Evolutionary conservation across 2,113 vertebrate species (phyloP), one percentile per base, ranked within the genome.

Genomic region (Pachypanchax playfairii): DNA sequence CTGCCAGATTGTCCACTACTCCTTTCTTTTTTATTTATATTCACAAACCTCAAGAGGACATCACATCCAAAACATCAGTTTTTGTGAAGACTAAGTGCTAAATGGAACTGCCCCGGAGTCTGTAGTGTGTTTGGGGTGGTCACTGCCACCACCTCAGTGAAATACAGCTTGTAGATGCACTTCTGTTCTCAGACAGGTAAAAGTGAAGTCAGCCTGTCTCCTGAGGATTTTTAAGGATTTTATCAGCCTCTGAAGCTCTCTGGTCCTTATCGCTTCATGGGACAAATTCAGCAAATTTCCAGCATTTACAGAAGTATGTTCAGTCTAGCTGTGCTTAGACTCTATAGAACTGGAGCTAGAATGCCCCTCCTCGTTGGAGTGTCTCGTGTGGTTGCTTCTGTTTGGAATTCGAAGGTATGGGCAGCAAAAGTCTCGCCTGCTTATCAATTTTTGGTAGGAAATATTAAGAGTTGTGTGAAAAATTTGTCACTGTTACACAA

Each of bases 401-500:
- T 38, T 21, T 60, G 3, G 13, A 17, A 49, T 17, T 53, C 14
- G 12, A 21, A 63, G 57, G 44, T 28, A 18, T 54, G 57, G 62
- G 74, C 53, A 75, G 79, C 57, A 42, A 54, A 31, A 47, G 39
- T 74, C 20, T 42, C 9, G 51, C 25, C 66, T 61, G 60, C 25
- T 9, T 14, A 24, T 65, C 5, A 66, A 25, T 61, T 51, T 47
- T 20, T 47, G 41, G 35, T 15, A 39, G 46, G 26, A 59, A 21
- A 55, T 6, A 35, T 60, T 51, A 28, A 43, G 65, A 72, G 25
- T 6, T 52, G 57, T 71, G 6, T 50, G 28, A 28, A 36, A 67
- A 31, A 42, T 35, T 41, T 58, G 65, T 80, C 79, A 86, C 83
- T 83, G 61, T 82, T 80, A 49, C 48, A 73, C 58, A 59, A 65